Evolutionary conservation across 2,888 invertebrate genomes (phyloP).

Genomic region (Polyploca ridens): DNA sequence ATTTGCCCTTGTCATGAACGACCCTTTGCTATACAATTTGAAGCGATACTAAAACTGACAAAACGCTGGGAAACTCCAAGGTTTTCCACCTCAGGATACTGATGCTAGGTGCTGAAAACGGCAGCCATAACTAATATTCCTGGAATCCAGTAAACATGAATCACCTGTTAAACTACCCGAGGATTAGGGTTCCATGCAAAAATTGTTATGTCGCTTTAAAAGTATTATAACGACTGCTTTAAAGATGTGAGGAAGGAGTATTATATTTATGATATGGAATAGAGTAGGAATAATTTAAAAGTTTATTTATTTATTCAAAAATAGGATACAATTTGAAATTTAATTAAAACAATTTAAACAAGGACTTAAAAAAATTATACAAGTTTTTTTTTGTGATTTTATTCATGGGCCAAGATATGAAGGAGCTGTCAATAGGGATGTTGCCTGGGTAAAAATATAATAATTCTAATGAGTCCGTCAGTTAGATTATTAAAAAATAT

Average conservation of each 20-base stretch:
- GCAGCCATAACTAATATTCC: slow-evolving; percentile 31
- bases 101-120: slow-evolving; percentile 28
- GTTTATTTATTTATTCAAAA: background rate
- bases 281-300: background rate
- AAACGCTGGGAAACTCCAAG: background rate
- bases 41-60: slow-evolving; percentile 5
- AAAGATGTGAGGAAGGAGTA: background rate
- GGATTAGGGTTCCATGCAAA: background rate
- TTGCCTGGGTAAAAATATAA: too few species aligned
- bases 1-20: background rate
- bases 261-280: background rate
- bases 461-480: too few species aligned
- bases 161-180: slow-evolving; percentile 24
- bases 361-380: too few species aligned
- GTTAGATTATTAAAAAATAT: too few species aligned
- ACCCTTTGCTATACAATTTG: background rate
- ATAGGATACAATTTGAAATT: too few species aligned
- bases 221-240: slow-evolving; percentile 2
- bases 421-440: too few species aligned
- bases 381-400: too few species aligned
- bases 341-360: too few species aligned
- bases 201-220: slow-evolving; percentile 6
- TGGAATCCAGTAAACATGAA: slow-evolving; percentile 33
- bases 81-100: slow-evolving; percentile 18
- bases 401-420: too few species aligned